These are phyloP conservation scores for Petrolisthes cinctipes DNA, from an alignment of 2,888 invertebrate species.

Conservation along the genomic window DNA sequence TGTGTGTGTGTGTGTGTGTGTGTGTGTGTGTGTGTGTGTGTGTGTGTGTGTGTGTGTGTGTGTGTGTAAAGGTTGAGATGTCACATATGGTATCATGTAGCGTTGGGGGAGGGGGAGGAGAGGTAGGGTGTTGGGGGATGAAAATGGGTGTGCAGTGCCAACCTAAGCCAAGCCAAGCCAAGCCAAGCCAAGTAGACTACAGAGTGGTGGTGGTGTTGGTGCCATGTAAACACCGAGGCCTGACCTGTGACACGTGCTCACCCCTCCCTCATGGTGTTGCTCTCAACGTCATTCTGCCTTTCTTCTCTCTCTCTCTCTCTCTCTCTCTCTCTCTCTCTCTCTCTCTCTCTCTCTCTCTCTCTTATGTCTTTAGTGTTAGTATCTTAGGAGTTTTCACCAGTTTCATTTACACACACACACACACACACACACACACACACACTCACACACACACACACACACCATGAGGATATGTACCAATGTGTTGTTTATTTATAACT, in stretches of 20 bases:
- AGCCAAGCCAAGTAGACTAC: neutral
- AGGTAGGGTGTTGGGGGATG: no score
- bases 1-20: neutral
- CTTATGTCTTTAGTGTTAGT: neutral
- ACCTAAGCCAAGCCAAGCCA: neutral
- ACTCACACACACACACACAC: slow-evolving; percentile 13
- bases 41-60: neutral
- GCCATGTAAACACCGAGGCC: no score
- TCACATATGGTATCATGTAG: no score
- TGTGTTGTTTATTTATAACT: no score
- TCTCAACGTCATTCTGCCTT: neutral
- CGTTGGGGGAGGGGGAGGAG: no score
- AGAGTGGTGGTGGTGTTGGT: no score
- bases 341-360: neutral
- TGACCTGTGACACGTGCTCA: no score
- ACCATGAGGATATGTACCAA: no score
- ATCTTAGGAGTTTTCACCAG: neutral
- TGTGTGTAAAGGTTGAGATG: neutral
- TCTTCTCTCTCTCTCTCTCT: neutral
- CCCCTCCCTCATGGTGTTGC: neutral
- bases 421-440: slow-evolving; percentile 13
- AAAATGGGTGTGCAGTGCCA: neutral
- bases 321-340: neutral
- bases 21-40: neutral
- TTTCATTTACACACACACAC: neutral